Evolutionary conservation across 2,797 vertebrate species (phyloP).

Genomic region (Alcedo atthis): DNA sequence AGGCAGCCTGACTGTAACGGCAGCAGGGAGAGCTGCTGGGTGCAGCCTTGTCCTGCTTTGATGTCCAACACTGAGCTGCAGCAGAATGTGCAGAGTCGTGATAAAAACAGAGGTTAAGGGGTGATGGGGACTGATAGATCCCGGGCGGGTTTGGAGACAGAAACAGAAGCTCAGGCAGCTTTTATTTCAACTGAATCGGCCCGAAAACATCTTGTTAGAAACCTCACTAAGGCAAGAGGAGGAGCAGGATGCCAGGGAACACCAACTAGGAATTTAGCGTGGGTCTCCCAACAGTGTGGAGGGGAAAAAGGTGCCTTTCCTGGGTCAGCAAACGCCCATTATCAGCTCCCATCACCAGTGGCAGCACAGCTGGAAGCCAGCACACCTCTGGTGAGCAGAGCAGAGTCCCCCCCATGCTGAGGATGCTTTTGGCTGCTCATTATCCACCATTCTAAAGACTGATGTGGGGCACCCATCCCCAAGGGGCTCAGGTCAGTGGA

Average conservation of each 20-base stretch:
- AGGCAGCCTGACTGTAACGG: neutral
- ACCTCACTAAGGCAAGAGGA: neutral
- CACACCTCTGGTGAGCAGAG: neutral
- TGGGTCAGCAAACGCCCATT: neutral
- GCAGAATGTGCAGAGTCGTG: neutral
- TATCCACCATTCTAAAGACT: neutral
- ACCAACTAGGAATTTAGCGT: neutral
- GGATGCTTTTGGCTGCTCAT: neutral
- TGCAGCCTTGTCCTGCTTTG: neutral
- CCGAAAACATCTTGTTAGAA: neutral
- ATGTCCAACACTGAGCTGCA: neutral
- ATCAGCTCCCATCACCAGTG: neutral
- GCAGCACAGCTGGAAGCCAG: neutral
- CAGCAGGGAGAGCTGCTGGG: neutral
- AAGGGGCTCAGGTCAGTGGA: accelerated
- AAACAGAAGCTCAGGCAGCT: neutral
- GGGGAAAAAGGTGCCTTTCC: neutral
- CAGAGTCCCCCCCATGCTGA: accelerated
- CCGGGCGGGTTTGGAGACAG: neutral
- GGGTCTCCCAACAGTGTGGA: neutral
- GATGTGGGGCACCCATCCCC: accelerated
- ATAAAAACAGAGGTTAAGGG: neutral
- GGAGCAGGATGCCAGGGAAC: neutral
- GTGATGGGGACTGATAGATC: neutral
- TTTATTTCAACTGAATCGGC: neutral